Evolutionary conservation across 2,113 vertebrate genomes (phyloP), one percentile per base, ranked within the genome.

Genomic region (Syrmaticus mikado): DNA sequence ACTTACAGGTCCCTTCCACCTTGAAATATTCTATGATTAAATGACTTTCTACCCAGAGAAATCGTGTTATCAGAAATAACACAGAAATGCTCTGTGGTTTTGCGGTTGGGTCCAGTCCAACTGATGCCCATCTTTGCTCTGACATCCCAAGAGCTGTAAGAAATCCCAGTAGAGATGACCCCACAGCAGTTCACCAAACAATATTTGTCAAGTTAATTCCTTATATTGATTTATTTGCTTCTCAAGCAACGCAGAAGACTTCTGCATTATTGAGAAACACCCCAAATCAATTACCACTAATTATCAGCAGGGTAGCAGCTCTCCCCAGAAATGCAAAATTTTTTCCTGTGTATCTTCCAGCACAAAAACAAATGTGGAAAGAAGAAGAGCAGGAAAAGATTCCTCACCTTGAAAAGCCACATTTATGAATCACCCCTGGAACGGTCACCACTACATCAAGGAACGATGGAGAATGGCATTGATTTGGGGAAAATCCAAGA

Each of bases 311-410:
- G 20, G 57, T 18, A 9, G n/a, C 19, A 72, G 27, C n/a, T 53
- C 50, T 60, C 64, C 58, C 58, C 60, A 34, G 36, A 21, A 52
- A 72, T 36, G 22, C 1, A 28, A 67, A 85, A 85, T 50, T 53
- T 3, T 5, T 43, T 40, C 27, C 36, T 1, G 0, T 10, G 34
- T 1, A 0, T 12, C 57, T 48, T 40, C 52, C 58, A 68, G 38
- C 11, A 57, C 9, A 60, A 82, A 82, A 79, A 41, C 1, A 5
- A 5, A 41, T 13, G 72, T 43, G 32, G 58, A 45, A 85, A 79
- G 27, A 5, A 15, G 41, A 79, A 82, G 7, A 75, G 27, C 8
- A 28, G 43, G 55, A 22, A 52, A 41, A 55, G 60, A 78, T n/a
- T 22, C 53, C 13, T 34, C 64, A 28, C 24, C 36, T 78, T 62